phyloP scores from a whole-genome alignment of 2,888 invertebrate genomes.

The Margaritifera margaritifera region DNA sequence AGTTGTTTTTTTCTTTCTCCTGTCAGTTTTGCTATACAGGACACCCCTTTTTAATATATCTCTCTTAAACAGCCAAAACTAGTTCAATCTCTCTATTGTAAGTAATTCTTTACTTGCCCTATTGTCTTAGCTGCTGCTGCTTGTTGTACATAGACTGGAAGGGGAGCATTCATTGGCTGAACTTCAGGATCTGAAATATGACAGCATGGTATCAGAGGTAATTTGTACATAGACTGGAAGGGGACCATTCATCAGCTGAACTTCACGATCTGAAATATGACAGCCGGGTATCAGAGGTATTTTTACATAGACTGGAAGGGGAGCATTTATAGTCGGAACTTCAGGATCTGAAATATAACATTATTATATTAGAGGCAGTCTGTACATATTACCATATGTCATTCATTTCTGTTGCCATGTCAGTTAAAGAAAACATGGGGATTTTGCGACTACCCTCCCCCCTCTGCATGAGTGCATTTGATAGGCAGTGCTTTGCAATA shows the following conservation, averaged over 20 bases:
- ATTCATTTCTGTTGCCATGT: too few relatives aligned
- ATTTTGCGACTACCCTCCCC: too few relatives aligned
- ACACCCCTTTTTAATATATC: too few relatives aligned
- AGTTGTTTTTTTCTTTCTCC: too few relatives aligned
- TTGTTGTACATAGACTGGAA: slow-evolving; percentile 72
- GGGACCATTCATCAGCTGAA: slow-evolving; percentile 61
- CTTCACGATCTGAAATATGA: slow-evolving; percentile 54
- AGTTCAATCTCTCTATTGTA: not conserved
- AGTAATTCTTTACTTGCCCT: slow-evolving; percentile 55
- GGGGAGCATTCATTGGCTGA: slow-evolving; percentile 61
- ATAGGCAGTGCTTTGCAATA: too few relatives aligned
- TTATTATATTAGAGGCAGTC: not conserved
- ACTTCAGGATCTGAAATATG: slow-evolving; percentile 57
- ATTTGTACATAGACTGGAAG: slow-evolving; percentile 70
- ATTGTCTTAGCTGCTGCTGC: slow-evolving; percentile 72
- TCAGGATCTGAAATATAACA: slow-evolving; percentile 52
- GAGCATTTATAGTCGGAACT: slow-evolving; percentile 59
- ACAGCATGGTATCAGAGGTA: too few relatives aligned
- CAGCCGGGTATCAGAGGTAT: not conserved
- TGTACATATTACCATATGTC: too few relatives aligned
- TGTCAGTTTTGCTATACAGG: too few relatives aligned
- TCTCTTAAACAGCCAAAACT: too few relatives aligned
- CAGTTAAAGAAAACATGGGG: too few relatives aligned
- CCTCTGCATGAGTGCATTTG: too few relatives aligned
- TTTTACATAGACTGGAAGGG: slow-evolving; percentile 71